Evolutionary conservation across 2,797 vertebrate species (phyloP).

Genomic region (Babyrousa celebensis): DNA sequence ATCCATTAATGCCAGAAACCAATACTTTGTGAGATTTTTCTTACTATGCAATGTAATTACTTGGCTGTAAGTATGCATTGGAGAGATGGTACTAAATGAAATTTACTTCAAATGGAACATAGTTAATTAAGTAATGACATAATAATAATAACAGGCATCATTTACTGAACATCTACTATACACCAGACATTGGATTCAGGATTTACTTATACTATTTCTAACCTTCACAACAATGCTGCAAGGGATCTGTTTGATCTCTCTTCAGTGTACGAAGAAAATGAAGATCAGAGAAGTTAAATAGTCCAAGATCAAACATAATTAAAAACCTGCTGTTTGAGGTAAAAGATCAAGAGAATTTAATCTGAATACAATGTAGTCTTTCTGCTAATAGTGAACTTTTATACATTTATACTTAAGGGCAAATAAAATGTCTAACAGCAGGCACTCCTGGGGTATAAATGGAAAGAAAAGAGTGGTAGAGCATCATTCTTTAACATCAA

Average conservation of each 20-base stretch:
- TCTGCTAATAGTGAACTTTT: not conserved
- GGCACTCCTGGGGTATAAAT: not conserved
- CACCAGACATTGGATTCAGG: not conserved
- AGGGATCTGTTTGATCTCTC: not conserved
- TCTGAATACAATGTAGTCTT: not conserved
- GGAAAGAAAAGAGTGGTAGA: not conserved
- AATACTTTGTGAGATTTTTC: not conserved
- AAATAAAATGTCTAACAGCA: not conserved
- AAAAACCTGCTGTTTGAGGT: not conserved
- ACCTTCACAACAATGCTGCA: not conserved
- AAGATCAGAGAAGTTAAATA: not conserved
- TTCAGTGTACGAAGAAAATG: not conserved
- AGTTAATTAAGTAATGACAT: not conserved
- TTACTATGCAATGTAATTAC: constrained; percentile 37
- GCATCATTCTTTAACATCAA: not conserved
- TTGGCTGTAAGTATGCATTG: constrained; percentile 6
- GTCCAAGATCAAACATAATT: not conserved
- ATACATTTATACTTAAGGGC: not conserved
- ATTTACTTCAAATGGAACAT: not conserved
- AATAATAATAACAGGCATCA: constrained; percentile 1
- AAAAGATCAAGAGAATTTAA: not conserved
- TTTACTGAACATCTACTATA: not conserved
- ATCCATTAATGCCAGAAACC: constrained; percentile 2
- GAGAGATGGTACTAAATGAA: not conserved
- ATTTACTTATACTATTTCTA: constrained; percentile 30